Conservation (phyloP, 2,113 vertebrate genomes). For the Columbina picui region DNA sequence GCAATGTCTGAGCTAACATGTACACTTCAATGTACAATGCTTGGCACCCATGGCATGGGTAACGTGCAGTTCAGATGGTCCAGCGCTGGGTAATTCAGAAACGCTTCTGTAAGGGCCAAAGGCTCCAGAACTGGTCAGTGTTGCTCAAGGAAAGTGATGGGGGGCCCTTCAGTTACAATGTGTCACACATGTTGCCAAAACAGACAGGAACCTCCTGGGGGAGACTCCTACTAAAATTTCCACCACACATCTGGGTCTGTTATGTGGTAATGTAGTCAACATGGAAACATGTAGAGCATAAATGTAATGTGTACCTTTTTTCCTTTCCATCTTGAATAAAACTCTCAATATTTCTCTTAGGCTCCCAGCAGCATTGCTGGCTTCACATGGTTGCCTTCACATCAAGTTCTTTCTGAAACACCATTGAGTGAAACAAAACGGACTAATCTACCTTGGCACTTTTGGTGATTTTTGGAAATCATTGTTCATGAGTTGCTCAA, state of each 20-base stretch:
- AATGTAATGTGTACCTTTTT: not conserved
- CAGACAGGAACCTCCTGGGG: not conserved
- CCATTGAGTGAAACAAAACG: not conserved
- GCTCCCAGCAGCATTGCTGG: not conserved
- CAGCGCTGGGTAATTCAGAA: not conserved
- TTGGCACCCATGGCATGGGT: not conserved
- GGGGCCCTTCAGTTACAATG: not conserved
- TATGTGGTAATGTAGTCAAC: not conserved
- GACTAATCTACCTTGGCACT: not conserved
- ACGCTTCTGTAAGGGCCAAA: not conserved
- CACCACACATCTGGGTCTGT: not conserved
- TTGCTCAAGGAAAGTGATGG: not conserved
- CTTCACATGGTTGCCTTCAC: not conserved
- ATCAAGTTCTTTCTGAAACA: not conserved
- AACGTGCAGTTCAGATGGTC: not conserved
- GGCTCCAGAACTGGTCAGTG: not conserved
- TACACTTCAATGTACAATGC: rapidly evolving
- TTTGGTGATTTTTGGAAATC: not conserved
- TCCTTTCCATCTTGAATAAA: not conserved
- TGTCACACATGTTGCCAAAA: not conserved
- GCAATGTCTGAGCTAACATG: not conserved
- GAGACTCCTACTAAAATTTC: not conserved
- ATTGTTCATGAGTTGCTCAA: not conserved
- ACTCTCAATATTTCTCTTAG: not conserved
- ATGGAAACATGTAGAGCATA: not conserved